Evolutionary conservation across 2,888 invertebrate species (phyloP).

Genomic region (Norana najaformis): DNA sequence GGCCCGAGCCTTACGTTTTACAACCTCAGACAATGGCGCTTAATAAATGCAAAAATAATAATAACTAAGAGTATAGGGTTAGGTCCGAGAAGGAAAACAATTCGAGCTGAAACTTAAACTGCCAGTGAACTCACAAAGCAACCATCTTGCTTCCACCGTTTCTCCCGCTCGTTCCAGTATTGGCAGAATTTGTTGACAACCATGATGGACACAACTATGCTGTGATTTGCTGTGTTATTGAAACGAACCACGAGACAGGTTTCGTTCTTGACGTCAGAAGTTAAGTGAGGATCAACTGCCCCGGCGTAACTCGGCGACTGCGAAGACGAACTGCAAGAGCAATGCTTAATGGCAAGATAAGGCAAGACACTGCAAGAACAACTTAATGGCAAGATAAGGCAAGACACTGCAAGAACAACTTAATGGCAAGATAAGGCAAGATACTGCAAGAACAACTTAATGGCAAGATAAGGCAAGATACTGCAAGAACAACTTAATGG

Average conservation of each 20-base stretch:
- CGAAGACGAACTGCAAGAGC: not conserved
- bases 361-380: not conserved
- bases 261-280: not conserved
- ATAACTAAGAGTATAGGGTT: no score
- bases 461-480: not conserved
- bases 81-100: no score
- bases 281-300: not conserved
- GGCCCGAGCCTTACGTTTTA: no score
- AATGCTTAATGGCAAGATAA: not conserved
- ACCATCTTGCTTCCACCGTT: not conserved
- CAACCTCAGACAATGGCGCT: no score
- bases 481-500: not conserved
- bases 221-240: not conserved
- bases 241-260: not conserved
- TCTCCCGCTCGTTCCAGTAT: not conserved
- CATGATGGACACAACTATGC: not conserved
- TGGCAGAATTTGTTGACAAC: constrained; percentile 8
- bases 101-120: no score
- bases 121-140: not conserved
- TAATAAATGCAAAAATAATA: no score
- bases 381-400: not conserved
- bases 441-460: not conserved
- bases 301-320: not conserved
- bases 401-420: not conserved
- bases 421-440: not conserved